Conservation (phyloP, 2,888 invertebrate species). For the Hedya salicella region DNA sequence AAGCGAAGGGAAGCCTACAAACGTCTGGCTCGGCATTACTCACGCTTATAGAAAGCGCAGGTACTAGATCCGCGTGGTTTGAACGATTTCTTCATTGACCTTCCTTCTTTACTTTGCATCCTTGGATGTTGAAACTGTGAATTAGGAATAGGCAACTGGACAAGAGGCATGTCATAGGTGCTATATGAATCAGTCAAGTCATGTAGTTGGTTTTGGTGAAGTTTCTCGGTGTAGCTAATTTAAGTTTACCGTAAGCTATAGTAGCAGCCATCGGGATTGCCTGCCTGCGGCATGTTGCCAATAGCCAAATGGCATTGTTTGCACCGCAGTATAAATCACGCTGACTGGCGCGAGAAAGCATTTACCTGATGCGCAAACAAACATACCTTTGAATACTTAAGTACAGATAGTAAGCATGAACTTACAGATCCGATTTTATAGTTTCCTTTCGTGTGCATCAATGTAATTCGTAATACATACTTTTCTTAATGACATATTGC, state of each 20-base stretch:
- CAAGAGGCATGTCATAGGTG: constrained; percentile 9
- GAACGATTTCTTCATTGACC: constrained; percentile 23
- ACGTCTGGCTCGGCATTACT: constrained; percentile 70
- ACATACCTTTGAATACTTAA: constrained; percentile 58
- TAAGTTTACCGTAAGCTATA: constrained; percentile 79
- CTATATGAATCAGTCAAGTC: constrained; percentile 25
- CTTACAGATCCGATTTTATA: constrained; percentile 11
- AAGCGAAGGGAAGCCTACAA: constrained; percentile 74
- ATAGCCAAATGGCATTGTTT: constrained; percentile 74
- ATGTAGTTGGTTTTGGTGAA: not conserved
- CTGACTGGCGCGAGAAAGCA: constrained; percentile 53
- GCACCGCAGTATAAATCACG: constrained; percentile 81
- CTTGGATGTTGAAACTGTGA: constrained; percentile 35
- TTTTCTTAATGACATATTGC: too few relatives aligned
- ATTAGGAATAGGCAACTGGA: constrained; percentile 12
- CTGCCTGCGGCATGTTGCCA: constrained; percentile 61
- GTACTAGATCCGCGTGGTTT: constrained; percentile 48
- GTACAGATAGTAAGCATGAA: constrained; percentile 14
- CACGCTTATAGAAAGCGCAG: constrained; percentile 68
- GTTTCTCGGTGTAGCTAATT: constrained; percentile 61
- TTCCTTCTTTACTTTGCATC: too few relatives aligned
- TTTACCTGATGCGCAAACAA: constrained; percentile 60
- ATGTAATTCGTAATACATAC: not conserved
- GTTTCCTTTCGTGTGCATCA: not conserved
- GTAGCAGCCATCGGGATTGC: constrained; percentile 69